Evolutionary conservation across 2,888 invertebrate species (phyloP).

Genomic region (Pharmacophagus antenor): DNA sequence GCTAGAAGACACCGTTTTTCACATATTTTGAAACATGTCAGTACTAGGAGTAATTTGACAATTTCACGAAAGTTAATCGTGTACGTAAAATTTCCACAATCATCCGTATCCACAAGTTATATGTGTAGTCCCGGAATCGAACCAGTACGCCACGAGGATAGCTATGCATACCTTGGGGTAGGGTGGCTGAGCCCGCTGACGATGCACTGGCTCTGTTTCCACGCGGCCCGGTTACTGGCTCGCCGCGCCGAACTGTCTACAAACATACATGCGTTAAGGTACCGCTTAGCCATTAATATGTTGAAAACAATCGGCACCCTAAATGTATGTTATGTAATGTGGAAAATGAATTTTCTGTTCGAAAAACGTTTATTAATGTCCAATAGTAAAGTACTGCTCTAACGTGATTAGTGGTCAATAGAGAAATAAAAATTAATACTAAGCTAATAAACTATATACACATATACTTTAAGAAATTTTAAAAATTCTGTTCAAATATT

Average conservation of each 20-base stretch:
- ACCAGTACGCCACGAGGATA: no score
- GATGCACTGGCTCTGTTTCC: conserved; percentile 92
- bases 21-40: no score
- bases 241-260: conserved; percentile 94
- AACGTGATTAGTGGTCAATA: background rate
- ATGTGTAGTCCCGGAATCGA: no score
- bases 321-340: background rate
- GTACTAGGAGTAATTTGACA: no score
- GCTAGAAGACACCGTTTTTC: no score
- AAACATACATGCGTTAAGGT: conserved; percentile 87
- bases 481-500: no score
- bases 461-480: no score
- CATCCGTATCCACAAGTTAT: no score
- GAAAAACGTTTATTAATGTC: background rate
- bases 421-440: background rate
- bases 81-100: no score
- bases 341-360: background rate
- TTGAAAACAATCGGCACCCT: conserved; percentile 26
- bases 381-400: background rate
- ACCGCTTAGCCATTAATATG: conserved; percentile 55
- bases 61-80: no score
- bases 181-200: conserved; percentile 84
- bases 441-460: background rate
- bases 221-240: conserved; percentile 90
- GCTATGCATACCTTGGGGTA: conserved; percentile 68